phyloP scores from a whole-genome alignment of 1,140 invertebrate species.

The Psilanteris sp. region DNA sequence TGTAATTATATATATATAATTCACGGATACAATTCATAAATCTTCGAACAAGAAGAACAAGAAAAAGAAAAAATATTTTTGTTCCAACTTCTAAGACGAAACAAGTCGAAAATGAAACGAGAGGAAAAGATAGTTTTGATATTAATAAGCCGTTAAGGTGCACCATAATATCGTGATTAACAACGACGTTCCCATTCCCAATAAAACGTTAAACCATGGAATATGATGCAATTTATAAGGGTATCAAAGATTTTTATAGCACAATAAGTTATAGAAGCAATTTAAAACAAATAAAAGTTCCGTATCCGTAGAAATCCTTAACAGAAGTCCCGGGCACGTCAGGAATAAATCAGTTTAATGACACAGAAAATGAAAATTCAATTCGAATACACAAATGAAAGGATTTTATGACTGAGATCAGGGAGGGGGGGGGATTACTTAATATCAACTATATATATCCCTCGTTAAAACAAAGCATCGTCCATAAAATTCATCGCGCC shows the following conservation, averaged over 20 bases:
- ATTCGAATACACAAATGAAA: constrained; percentile 4
- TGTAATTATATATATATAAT: too few species aligned
- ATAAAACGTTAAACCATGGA: constrained; percentile 28
- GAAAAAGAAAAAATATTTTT: too few species aligned
- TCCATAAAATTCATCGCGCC: too few species aligned
- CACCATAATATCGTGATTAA: constrained; percentile 41
- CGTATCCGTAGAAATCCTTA: constrained; percentile 21
- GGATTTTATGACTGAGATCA: constrained; percentile 18
- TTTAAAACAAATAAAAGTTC: constrained; percentile 46
- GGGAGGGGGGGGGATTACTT: constrained; percentile 9
- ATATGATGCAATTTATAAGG: constrained; percentile 47
- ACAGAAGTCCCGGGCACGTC: constrained; percentile 38
- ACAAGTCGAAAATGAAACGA: neutral
- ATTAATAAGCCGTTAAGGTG: constrained; percentile 38
- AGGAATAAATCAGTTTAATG: constrained; percentile 41
- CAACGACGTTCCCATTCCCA: constrained; percentile 30
- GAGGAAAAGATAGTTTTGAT: neutral
- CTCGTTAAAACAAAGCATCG: too few species aligned
- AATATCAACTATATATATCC: constrained; percentile 12
- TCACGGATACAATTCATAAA: too few species aligned
- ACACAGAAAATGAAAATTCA: constrained; percentile 45
- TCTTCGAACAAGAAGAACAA: too few species aligned
- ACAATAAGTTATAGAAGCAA: constrained; percentile 44
- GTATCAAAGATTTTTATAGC: constrained; percentile 45
- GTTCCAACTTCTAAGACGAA: too few species aligned